These are phyloP conservation scores for Paedocypris sp. DNA, from an alignment of 2,113 vertebrate species.

Conservation along the genomic window DNA sequence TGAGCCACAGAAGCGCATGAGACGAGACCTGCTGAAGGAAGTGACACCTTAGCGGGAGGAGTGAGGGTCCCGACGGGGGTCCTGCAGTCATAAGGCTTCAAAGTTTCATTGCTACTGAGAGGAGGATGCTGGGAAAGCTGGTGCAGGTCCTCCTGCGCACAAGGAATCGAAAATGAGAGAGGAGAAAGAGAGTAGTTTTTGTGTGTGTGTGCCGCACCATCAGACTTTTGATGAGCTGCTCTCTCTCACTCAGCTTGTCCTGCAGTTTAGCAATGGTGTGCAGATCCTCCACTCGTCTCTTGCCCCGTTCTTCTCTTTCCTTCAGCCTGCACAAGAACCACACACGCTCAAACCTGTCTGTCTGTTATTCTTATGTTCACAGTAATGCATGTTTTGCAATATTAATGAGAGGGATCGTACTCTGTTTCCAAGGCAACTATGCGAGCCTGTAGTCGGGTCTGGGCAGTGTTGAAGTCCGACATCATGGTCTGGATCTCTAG, in stretches of 20 bases:
- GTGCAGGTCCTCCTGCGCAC: slow-evolving; percentile 84
- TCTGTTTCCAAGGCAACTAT: slow-evolving; percentile 77
- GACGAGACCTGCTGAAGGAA: too few species aligned
- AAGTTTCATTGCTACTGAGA: slow-evolving; percentile 57
- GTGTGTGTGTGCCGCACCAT: slow-evolving; percentile 60
- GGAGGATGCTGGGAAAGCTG: slow-evolving; percentile 71
- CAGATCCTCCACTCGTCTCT: slow-evolving; percentile 68
- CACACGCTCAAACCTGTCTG: slow-evolving; percentile 21
- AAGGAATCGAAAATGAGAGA: slow-evolving; percentile 35
- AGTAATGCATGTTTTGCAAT: not conserved
- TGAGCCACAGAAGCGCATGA: too few species aligned
- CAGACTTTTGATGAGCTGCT: slow-evolving; percentile 78
- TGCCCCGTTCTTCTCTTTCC: slow-evolving; percentile 73
- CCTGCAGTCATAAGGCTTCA: slow-evolving; percentile 73
- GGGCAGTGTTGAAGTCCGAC: slow-evolving; percentile 71
- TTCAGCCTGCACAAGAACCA: slow-evolving; percentile 64
- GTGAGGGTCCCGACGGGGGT: slow-evolving; percentile 70
- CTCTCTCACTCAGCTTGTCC: slow-evolving; percentile 75
- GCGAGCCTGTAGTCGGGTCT: slow-evolving; percentile 72
- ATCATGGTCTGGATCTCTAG: slow-evolving; percentile 70
- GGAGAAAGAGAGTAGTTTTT: not conserved
- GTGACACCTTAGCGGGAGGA: slow-evolving; percentile 74
- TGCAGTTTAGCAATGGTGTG: slow-evolving; percentile 74
- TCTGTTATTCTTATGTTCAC: too few species aligned
- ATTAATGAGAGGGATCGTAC: slow-evolving; percentile 47